phyloP scores from a whole-genome alignment of 2,113 vertebrate genomes.

The Megaceryle torquata region DNA sequence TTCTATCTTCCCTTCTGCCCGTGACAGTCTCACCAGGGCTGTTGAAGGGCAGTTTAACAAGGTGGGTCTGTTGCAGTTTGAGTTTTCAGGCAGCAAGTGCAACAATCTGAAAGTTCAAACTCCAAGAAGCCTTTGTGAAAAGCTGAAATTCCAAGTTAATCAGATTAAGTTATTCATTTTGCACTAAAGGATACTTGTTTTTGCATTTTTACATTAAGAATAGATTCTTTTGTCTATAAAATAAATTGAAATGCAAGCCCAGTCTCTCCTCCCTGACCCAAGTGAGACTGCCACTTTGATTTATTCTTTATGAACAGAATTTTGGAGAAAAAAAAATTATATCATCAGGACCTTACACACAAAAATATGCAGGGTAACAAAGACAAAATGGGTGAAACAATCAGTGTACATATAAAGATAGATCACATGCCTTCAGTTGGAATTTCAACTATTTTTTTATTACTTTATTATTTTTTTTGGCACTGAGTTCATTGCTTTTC shows the following conservation, averaged over 20 bases:
- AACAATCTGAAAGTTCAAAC: neutral
- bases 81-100: neutral
- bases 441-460: neutral
- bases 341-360: neutral
- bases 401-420: neutral
- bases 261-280: neutral
- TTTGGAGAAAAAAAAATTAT: neutral
- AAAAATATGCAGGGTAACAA: neutral
- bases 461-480: neutral
- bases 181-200: neutral
- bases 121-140: constrained; percentile 29
- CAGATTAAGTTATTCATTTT: constrained; percentile 29
- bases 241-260: neutral
- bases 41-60: neutral
- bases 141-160: constrained; percentile 27
- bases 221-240: neutral
- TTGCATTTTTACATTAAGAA: neutral
- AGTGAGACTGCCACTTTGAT: neutral
- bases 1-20: neutral
- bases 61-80: neutral
- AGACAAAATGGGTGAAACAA: neutral
- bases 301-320: neutral
- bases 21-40: neutral
- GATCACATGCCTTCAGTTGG: neutral
- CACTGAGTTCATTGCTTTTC: neutral